Evolutionary conservation across 2,113 vertebrate genomes (phyloP), one percentile per base, ranked within the genome.

Genomic region (Spheniscus mendiculus): DNA sequence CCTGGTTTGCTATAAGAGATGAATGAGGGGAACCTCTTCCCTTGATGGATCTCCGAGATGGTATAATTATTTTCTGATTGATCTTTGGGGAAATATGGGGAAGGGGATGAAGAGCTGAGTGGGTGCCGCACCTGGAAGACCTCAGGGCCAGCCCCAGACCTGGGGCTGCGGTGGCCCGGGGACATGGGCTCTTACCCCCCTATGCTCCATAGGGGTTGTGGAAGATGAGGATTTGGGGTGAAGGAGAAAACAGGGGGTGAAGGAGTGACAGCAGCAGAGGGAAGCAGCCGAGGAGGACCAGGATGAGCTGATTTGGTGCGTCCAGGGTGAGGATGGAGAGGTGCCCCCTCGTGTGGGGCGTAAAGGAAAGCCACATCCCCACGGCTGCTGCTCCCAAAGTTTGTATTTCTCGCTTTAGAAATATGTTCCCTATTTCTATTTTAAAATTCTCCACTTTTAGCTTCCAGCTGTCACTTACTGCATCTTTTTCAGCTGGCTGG

Each of bases 171-270:
- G 30, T 79, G 82, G 22, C 11, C 26, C 38, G 27, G 45, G 21
- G 11, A 32, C 47, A 34, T 0, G 1, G 8, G 16, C 4, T 12
- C 15, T 27, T 47, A 32, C 12, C 21, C 13, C 34, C 8, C 11
- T 2, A 0, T 8, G 6, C 36, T 50, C 4, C 45, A 38, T 0
- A 50, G 21, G 27, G 30, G 6, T 0, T 2, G 12, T n/a, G 36
- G 53, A 26, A 78, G 50, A 27, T 18, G 44, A 70, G 50, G 25
- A 38, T 78, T 70, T 81, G 49, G 55, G n/a, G 17, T 32, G 30
- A 69, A 44, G 79, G 40, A 63, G 40, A 86, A 88, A 65, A 11
- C 15, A 34, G 1, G 2, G 30, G 32, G 2, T 19, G 36, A 69
- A 56, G 27, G 23, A 85, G 27, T 2, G 32, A 30, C 52, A 56